phyloP scores from a whole-genome alignment of 1,140 invertebrate species.

The Aricia agestis region DNA sequence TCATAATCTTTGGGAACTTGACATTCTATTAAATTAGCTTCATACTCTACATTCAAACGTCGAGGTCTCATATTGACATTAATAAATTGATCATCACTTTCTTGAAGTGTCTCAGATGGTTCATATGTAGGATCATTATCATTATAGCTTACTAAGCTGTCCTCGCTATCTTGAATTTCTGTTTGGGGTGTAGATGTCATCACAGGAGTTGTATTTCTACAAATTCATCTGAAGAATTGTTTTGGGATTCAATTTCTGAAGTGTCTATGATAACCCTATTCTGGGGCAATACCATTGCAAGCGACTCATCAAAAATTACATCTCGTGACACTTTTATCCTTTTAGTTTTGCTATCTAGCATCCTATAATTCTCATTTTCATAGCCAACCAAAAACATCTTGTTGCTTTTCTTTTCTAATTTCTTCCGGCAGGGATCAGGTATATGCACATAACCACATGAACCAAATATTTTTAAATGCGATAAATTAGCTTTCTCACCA shows the following conservation, averaged over 20 bases:
- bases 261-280: too few species aligned
- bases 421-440: constrained; percentile 31
- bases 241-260: constrained; percentile 9
- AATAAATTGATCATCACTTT: constrained; percentile 10
- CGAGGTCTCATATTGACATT: constrained; percentile 25
- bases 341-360: constrained; percentile 28
- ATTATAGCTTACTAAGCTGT: constrained; percentile 19
- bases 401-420: constrained; percentile 30
- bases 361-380: constrained; percentile 18
- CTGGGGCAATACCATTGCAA: too few species aligned
- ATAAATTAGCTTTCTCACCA: constrained; percentile 30
- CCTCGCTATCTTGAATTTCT: background rate
- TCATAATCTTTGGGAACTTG: constrained; percentile 6
- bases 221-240: constrained; percentile 19
- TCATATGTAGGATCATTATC: constrained; percentile 23
- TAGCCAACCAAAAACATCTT: constrained; percentile 21
- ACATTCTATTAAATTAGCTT: constrained; percentile 25
- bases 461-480: constrained; percentile 29
- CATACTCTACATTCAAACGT: constrained; percentile 9
- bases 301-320: constrained; percentile 30
- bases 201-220: too few species aligned
- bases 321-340: constrained; percentile 35
- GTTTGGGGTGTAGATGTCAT: too few species aligned
- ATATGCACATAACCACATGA: constrained; percentile 31
- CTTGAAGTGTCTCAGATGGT: constrained; percentile 15